These are phyloP conservation scores for Nesidiocoris tenuis DNA, from an alignment of 2,888 invertebrate species.

Conservation along the genomic window DNA sequence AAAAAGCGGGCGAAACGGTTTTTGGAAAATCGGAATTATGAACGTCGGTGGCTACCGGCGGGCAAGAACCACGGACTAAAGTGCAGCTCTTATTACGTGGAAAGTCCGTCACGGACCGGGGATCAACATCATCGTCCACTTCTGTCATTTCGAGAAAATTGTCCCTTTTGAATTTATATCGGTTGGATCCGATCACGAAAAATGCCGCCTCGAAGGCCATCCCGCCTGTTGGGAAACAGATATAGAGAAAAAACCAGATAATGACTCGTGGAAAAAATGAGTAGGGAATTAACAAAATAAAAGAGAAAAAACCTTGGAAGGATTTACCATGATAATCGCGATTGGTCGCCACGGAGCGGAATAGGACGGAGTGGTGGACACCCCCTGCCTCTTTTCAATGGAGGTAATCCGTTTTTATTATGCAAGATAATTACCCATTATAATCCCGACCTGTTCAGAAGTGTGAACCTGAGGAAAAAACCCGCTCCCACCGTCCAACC, in stretches of 20 bases:
- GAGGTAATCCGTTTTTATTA: conserved; percentile 35
- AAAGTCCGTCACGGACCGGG: background rate
- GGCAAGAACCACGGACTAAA: background rate
- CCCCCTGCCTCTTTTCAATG: too few species aligned
- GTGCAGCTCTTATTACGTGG: background rate
- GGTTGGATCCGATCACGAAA: background rate
- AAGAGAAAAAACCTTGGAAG: conserved; percentile 11
- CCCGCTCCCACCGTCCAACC: background rate
- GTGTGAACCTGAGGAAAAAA: conserved; percentile 20
- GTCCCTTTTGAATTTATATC: background rate
- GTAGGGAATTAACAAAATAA: background rate
- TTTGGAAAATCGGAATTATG: background rate
- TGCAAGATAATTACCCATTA: conserved; percentile 34
- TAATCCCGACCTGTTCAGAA: conserved; percentile 20
- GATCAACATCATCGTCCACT: background rate
- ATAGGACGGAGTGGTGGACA: too few species aligned
- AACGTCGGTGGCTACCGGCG: background rate
- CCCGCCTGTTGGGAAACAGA: background rate
- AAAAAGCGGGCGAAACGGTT: background rate
- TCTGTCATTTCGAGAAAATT: background rate
- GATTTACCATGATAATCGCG: conserved; percentile 33
- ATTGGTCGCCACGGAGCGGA: conserved; percentile 13
- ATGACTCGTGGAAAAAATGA: background rate
- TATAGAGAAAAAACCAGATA: background rate
- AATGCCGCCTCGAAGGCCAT: background rate